Evolutionary conservation across 2,888 invertebrate species (phyloP).

Genomic region (Tenthredo distinguenda): DNA sequence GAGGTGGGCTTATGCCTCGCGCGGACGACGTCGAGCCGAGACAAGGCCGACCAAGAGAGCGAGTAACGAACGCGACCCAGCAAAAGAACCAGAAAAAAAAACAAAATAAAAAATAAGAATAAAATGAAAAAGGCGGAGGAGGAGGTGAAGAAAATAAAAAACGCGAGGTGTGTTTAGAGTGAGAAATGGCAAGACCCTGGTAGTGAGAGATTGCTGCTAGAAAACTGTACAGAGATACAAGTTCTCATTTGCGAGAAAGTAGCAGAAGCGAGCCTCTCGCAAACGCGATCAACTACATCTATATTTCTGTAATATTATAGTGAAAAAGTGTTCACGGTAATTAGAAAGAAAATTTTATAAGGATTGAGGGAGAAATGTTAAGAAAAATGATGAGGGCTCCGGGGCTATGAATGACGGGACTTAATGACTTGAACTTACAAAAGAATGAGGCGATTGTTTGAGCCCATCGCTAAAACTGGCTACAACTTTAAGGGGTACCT

Average conservation of each 20-base stretch:
- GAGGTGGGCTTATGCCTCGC: background rate
- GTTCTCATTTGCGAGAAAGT: slow-evolving; percentile 21
- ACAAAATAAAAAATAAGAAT: slow-evolving; percentile 44
- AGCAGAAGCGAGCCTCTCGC: background rate
- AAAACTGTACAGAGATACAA: slow-evolving; percentile 8
- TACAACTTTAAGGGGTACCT: slow-evolving; percentile 16
- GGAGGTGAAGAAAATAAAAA: slow-evolving; percentile 52
- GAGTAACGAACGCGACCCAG: slow-evolving; percentile 7
- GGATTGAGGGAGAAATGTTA: background rate
- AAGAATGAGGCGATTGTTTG: background rate
- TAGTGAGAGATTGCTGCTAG: slow-evolving; percentile 38
- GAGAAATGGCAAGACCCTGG: slow-evolving; percentile 41
- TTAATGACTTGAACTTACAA: background rate
- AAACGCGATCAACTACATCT: background rate
- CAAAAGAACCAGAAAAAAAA: background rate
- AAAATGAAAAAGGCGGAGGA: slow-evolving; percentile 22
- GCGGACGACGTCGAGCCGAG: slow-evolving; percentile 33
- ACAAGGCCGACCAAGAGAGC: slow-evolving; percentile 40
- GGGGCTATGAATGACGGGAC: background rate
- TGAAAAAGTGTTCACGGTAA: background rate
- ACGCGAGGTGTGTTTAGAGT: slow-evolving; percentile 33
- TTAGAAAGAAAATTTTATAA: background rate
- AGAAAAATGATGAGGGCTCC: background rate
- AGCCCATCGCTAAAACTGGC: background rate
- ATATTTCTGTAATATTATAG: background rate